Percentiles rank a stretch among this genome's conserved stretches.
phyloP scores from a whole-genome alignment of 2,113 vertebrate genomes.

The Leucopsar rothschildi region DNA sequence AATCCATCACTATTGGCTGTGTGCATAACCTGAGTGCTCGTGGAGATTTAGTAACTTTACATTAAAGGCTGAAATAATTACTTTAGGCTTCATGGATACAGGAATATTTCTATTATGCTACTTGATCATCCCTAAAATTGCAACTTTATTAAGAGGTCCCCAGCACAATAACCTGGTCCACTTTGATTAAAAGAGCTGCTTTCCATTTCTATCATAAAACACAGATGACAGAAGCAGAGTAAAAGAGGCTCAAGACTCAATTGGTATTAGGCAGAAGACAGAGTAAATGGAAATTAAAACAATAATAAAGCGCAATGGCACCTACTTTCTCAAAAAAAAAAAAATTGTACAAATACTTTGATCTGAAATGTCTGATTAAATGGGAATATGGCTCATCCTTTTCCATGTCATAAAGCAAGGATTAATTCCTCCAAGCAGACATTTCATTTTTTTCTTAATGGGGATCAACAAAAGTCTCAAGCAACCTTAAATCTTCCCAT shows the following conservation, averaged over 20 bases:
- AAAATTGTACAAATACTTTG: not conserved
- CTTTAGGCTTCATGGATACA: constrained; percentile 20
- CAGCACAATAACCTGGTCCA: not conserved
- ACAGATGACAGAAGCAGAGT: not conserved
- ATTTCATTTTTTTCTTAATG: not conserved
- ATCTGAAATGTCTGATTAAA: not conserved
- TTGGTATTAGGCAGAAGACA: not conserved
- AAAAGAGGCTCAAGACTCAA: not conserved
- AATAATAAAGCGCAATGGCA: not conserved
- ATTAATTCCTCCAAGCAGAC: not conserved
- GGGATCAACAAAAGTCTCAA: not conserved
- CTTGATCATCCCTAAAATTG: constrained; percentile 45
- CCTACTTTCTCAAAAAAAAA: not conserved
- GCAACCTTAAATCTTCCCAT: not conserved
- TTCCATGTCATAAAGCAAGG: not conserved
- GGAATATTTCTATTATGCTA: constrained; percentile 47
- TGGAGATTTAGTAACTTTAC: not conserved
- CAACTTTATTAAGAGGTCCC: constrained; percentile 13
- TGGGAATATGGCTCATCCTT: not conserved
- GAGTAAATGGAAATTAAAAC: not conserved
- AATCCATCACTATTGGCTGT: not conserved
- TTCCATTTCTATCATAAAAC: not conserved
- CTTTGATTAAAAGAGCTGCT: not conserved
- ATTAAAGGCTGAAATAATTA: constrained; percentile 36
- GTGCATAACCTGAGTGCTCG: not conserved